These are phyloP conservation scores for Micromesistius poutassou DNA, from an alignment of 2,797 vertebrate species.

Conservation along the genomic window DNA sequence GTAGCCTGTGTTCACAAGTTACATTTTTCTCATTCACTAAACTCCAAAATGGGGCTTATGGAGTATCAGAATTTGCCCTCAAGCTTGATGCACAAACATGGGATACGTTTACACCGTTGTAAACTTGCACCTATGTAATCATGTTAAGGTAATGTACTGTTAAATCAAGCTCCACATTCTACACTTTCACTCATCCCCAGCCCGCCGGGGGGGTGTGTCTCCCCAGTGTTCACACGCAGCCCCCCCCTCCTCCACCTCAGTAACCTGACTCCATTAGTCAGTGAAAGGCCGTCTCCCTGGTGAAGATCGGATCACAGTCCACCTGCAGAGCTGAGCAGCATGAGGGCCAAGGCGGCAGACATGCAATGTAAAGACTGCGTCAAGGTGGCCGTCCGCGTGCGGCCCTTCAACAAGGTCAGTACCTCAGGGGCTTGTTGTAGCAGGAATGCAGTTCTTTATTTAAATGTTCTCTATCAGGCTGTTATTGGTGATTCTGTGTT, in stretches of 20 bases:
- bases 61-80: not conserved
- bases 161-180: not conserved
- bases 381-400: slow-evolving; percentile 78
- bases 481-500: not conserved
- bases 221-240: slow-evolving; percentile 7
- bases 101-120: not conserved
- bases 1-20: not conserved
- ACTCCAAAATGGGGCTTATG: not conserved
- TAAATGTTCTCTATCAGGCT: not conserved
- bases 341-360: slow-evolving; percentile 50
- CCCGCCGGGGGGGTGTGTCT: not conserved
- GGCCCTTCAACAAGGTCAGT: slow-evolving; percentile 85
- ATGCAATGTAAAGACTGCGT: slow-evolving; percentile 75
- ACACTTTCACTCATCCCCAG: not conserved
- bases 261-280: slow-evolving; percentile 42
- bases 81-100: not conserved
- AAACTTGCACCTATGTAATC: no score
- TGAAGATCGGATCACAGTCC: slow-evolving; percentile 15
- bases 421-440: not conserved
- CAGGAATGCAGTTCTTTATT: not conserved
- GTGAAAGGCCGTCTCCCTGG: not conserved
- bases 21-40: not conserved
- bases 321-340: slow-evolving; percentile 19
- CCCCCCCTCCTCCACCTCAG: slow-evolving; percentile 8
- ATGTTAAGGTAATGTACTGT: no score